These are phyloP conservation scores for Phrynocephalus forsythii DNA, from an alignment of 2,797 vertebrate genomes.

Conservation along the genomic window DNA sequence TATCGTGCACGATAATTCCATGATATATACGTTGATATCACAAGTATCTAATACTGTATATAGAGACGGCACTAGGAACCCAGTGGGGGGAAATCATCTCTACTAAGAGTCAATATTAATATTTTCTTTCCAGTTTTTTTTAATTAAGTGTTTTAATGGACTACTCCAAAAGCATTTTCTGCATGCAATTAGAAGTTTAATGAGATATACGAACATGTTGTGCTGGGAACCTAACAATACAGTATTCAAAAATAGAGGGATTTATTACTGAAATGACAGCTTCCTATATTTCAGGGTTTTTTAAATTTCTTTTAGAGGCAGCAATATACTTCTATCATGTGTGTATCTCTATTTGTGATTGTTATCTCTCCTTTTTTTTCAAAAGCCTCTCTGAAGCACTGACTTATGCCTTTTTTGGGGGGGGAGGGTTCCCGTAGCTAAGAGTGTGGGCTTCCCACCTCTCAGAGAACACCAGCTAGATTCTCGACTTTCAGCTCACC, in stretches of 20 bases:
- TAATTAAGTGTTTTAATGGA: neutral
- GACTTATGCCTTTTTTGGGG: neutral
- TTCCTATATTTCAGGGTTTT: neutral
- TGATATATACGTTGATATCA: neutral
- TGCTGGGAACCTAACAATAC: conserved; percentile 30
- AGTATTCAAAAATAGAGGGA: conserved; percentile 28
- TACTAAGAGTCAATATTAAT: neutral
- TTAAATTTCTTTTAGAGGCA: neutral
- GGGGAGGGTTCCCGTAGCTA: too few species aligned
- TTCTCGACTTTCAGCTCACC: too few species aligned
- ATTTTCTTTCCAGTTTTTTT: conserved; percentile 5
- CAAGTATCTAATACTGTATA: neutral
- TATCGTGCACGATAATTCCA: neutral
- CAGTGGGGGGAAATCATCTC: neutral
- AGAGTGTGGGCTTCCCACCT: too few species aligned
- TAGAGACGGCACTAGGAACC: neutral
- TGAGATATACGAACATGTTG: neutral
- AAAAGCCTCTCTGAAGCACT: neutral
- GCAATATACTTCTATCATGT: neutral
- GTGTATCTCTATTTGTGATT: neutral
- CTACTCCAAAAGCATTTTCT: conserved; percentile 11
- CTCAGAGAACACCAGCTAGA: neutral
- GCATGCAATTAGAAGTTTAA: conserved; percentile 35
- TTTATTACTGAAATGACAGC: neutral
- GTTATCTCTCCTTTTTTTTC: neutral